Base-by-base conservation (phyloP, 2,113 vertebrate genomes). In the Antechinus stuartii region DNA sequence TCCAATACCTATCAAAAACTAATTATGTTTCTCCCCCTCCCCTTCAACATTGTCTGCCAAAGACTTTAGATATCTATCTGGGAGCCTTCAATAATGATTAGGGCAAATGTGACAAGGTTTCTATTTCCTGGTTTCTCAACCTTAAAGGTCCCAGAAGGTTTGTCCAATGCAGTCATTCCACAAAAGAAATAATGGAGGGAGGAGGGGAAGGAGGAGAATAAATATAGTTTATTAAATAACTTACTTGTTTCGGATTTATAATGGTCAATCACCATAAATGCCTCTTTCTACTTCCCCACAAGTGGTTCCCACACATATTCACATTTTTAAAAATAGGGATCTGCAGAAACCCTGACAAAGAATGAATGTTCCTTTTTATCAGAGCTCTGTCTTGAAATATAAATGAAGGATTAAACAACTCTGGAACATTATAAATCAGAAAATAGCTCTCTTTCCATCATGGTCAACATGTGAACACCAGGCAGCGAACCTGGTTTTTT, bases 181-280 rank as follows among this genome's bases (percentile, higher is more conserved):
- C 10, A 19, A 46, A 91, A 49, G 93, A 92, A 50, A 90, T 0
- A 91, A 93, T 92, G 54, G 54, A 91, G 25, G 95, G 94, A 93
- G 93, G 93, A 96, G 94, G 94, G 26, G 46, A 89, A 42, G 19
- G 68, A 42, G 68, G n/a, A 84, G n/a, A 84, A 42, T 84, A 84
- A 84, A 84, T 84, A 84, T 42, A 42, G 68, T 42, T 84, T 35
- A 92, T 92, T 23, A 84, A 30, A 16, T 94, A 91, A 96, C 96
- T 98, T 96, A 95, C 55, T 35, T 6, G 11, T 47, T 91, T 68
- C 42, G 91, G 95, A 95, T 96, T 96, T 96, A 53, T 23, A 55
- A 91, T 57, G 30, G 94, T 95, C 93, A 90, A 76, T 97, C 94
- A 90, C 92, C 97, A 93, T 68, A 92, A 93, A 76, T 0, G 55